phyloP scores from a whole-genome alignment of 35 echinoderm and acorn worm species.

The Ophiothrix spiculata region DNA sequence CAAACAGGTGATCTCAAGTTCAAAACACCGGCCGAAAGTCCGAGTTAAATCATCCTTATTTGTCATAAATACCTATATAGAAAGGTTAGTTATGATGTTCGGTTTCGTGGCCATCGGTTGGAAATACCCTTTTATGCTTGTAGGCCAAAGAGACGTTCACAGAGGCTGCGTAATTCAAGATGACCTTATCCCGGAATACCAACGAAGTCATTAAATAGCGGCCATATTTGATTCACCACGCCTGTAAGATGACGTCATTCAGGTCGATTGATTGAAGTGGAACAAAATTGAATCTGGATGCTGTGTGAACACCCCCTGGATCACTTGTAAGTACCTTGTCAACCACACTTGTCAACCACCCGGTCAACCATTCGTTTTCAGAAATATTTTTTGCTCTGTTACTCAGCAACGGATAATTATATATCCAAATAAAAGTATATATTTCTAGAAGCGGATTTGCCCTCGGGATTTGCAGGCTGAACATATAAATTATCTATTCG shows the following conservation, averaged over 20 bases:
- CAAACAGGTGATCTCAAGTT: background rate
- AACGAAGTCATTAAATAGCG: slow-evolving; percentile 4
- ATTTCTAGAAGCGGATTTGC: no score
- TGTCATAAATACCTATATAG: background rate
- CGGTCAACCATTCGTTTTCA: no score
- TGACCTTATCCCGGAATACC: slow-evolving; percentile 10
- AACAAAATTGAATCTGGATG: background rate
- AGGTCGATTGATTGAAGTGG: background rate
- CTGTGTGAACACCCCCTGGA: background rate
- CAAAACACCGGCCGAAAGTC: background rate
- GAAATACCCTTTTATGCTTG: background rate
- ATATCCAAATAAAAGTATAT: no score
- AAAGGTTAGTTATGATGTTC: background rate
- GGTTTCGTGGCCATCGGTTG: background rate
- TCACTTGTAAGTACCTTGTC: no score
- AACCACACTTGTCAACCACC: no score
- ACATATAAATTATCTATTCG: no score
- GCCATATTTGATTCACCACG: slow-evolving; percentile 5
- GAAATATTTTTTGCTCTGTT: no score
- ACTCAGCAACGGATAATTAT: no score
- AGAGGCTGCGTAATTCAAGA: background rate
- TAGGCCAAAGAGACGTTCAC: background rate
- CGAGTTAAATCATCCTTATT: background rate
- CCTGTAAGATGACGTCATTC: background rate
- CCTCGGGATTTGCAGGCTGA: no score